phyloP scores from a whole-genome alignment of 2,797 vertebrate genomes.

The Mustela erminea region DNA sequence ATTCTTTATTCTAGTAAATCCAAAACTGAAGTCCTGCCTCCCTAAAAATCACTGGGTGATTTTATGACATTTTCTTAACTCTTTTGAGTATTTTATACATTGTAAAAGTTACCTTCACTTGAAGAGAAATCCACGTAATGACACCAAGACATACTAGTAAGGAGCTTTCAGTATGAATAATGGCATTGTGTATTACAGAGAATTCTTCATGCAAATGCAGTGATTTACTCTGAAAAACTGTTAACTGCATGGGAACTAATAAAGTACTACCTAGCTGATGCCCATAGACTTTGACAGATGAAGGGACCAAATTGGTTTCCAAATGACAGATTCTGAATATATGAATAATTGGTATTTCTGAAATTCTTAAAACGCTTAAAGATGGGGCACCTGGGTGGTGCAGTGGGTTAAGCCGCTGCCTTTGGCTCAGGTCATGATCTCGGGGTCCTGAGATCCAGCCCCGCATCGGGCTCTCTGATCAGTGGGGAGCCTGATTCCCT shows the following conservation, averaged over 20 bases:
- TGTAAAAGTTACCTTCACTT: background rate
- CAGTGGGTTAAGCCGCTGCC: too few relatives aligned
- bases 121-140: background rate
- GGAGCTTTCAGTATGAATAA: background rate
- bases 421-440: too few relatives aligned
- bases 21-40: background rate
- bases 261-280: background rate
- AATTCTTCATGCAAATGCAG: background rate
- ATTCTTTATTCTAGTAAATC: background rate
- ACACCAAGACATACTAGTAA: background rate
- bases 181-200: background rate
- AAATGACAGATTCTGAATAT: background rate
- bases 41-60: background rate
- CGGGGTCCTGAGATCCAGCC: too few relatives aligned
- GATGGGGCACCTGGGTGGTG: too few relatives aligned
- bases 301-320: background rate
- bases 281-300: background rate
- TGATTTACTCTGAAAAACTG: background rate
- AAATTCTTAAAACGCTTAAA: slow-evolving; percentile 5
- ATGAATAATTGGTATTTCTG: background rate
- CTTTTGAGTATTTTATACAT: background rate
- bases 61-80: background rate
- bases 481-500: too few relatives aligned
- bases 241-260: background rate
- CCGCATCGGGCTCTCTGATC: too few relatives aligned